Base-by-base conservation (phyloP, 2,113 vertebrate genomes). In the Ciconia stormi region DNA sequence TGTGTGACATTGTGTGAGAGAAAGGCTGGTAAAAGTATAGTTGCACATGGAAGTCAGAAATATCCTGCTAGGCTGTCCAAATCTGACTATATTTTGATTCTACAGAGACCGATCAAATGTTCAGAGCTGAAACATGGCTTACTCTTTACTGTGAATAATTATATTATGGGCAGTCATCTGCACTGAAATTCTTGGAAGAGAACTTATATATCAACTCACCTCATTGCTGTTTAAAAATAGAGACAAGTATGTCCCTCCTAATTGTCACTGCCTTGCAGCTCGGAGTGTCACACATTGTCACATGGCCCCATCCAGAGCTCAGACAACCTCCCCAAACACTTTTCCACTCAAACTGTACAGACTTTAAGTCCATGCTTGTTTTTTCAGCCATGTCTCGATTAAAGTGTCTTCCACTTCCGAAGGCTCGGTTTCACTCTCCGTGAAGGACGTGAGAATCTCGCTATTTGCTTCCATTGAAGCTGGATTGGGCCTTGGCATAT, bases 21-120 rank as follows among this genome's bases (percentile, higher is more conserved):
- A 66, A 94, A 97, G 89, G 93, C 96, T 95, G 96, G 95, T 91
- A 94, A 82, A 97, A 97, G 97, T 73, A 90, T 73, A 94, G 91
- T 95, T 96, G 94, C 97, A 96, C 96, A 96, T 95, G 84, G 78
- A 95, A 97, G 91, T 96, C 93, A 96, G 95, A 97, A 97, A 97
- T 97, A 97, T 93, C 95, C 78, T 88, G 85, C 78, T 85, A 96
- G 91, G 95, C 93, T 95, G 96, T 96, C 95, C 93, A 96, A 96
- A 96, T 95, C 87, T 97, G 97, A 95, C 95, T 96, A 34, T 94
- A 96, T 97, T 97, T 97, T 97, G 96, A 96, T 91, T 91, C 90
- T 97, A 88, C 84, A 88, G 90, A 94, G 94, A 96, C 79, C 0
- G 50, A 97, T 97, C 93, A 96, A 97, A 94, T 95, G 91, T 93